These are phyloP conservation scores for Archilochus colubris DNA, from an alignment of 2,113 vertebrate species.

Conservation along the genomic window DNA sequence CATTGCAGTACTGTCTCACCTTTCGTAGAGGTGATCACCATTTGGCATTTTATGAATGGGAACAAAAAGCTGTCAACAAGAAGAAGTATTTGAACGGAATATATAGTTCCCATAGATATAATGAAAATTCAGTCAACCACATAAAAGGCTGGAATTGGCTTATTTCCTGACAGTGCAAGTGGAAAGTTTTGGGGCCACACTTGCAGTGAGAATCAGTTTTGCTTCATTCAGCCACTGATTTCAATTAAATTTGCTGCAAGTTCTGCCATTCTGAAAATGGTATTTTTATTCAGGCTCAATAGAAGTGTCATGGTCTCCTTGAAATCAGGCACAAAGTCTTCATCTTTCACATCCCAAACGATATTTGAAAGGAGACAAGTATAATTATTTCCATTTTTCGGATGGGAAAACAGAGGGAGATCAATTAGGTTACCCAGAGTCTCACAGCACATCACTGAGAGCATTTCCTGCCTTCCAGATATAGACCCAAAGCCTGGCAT, in stretches of 20 bases:
- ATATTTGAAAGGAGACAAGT: not conserved
- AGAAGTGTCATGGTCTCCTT: not conserved
- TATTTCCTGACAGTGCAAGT: not conserved
- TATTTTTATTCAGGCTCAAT: not conserved
- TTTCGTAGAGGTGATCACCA: not conserved
- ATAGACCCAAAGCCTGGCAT: not conserved
- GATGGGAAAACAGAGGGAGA: not conserved
- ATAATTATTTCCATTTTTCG: constrained; percentile 8
- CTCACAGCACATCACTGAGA: not conserved
- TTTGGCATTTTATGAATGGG: not conserved
- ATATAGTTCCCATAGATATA: not conserved
- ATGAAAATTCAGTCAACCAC: not conserved
- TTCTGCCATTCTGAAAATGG: not conserved
- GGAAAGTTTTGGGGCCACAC: not conserved
- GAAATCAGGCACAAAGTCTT: not conserved
- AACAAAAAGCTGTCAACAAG: not conserved
- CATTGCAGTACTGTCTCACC: not conserved
- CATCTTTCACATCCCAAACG: not conserved
- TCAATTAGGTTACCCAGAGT: not conserved
- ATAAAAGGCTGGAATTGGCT: not conserved
- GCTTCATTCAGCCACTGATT: not conserved
- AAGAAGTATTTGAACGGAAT: not conserved
- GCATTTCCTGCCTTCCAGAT: not conserved
- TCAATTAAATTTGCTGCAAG: not conserved
- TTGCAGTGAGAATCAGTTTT: not conserved